These are phyloP conservation scores for Chanos chanos DNA, from an alignment of 2,797 vertebrate species.

Conservation along the genomic window DNA sequence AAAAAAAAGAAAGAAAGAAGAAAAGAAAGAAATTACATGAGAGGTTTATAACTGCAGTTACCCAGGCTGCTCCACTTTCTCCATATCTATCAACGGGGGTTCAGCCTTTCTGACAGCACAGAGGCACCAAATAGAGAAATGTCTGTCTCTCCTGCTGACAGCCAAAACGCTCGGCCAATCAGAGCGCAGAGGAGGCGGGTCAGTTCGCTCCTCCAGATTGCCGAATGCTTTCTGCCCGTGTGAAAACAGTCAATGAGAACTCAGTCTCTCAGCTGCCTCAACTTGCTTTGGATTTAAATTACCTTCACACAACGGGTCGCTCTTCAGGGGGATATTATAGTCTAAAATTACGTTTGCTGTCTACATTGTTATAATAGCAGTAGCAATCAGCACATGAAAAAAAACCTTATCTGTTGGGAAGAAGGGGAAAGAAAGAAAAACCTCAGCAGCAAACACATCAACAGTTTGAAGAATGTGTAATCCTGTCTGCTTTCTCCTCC, in stretches of 20 bases:
- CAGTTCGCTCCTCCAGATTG: slow-evolving; percentile 1
- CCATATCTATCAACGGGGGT: slow-evolving; percentile 24
- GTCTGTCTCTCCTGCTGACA: slow-evolving; percentile 15
- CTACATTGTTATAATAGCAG: slow-evolving; percentile 34
- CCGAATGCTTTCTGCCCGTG: slow-evolving; percentile 12
- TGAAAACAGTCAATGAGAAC: slow-evolving; percentile 60
- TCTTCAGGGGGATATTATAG: slow-evolving; percentile 47
- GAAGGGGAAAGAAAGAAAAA: slow-evolving; percentile 14
- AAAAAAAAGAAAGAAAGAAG: too few relatives aligned
- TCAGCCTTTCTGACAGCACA: slow-evolving; percentile 17
- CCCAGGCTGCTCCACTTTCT: slow-evolving; percentile 1
- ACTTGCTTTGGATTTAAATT: slow-evolving; percentile 68
- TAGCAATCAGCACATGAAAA: slow-evolving; percentile 23
- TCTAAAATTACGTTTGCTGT: slow-evolving; percentile 38
- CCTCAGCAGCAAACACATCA: slow-evolving; percentile 37
- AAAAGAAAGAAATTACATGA: too few relatives aligned
- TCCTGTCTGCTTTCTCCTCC: slow-evolving; percentile 67
- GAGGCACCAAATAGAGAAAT: slow-evolving; percentile 24
- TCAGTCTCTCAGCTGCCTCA: slow-evolving; percentile 53
- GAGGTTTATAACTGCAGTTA: too few relatives aligned
- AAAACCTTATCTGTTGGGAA: slow-evolving; percentile 15
- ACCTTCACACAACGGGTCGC: slow-evolving; percentile 43
- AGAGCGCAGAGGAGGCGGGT: slow-evolving; percentile 9
- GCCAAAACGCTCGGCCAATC: slow-evolving; percentile 27
- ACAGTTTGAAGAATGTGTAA: slow-evolving; percentile 71